Evolutionary conservation across 2,797 vertebrate genomes (phyloP).

Genomic region (Aulostomus chinensis): DNA sequence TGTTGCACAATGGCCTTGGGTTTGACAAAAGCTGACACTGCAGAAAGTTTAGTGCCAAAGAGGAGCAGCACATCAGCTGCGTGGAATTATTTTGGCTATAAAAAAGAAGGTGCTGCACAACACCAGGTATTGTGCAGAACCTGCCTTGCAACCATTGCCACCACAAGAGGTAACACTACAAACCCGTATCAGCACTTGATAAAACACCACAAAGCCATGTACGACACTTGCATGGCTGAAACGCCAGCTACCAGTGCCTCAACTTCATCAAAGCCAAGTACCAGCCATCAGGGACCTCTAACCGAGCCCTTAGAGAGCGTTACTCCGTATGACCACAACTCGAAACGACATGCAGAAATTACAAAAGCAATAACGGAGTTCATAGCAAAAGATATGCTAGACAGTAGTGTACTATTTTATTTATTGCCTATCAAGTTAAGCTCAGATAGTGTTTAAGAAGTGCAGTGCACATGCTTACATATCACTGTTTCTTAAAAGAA

Average conservation of each 20-base stretch:
- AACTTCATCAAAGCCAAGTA: too few relatives aligned
- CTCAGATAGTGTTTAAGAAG: too few relatives aligned
- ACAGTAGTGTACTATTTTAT: too few relatives aligned
- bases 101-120: slow-evolving; percentile 2
- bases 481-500: too few relatives aligned
- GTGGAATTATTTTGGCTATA: not conserved
- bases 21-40: too few relatives aligned
- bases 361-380: not conserved
- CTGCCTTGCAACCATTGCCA: not conserved
- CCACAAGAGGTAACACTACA: not conserved
- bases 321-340: not conserved
- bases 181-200: not conserved
- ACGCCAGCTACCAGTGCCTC: too few relatives aligned
- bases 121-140: not conserved
- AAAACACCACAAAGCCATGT: too few relatives aligned
- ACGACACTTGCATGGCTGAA: too few relatives aligned
- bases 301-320: not conserved
- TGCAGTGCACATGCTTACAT: too few relatives aligned
- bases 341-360: not conserved
- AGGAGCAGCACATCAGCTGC: not conserved
- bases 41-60: not conserved
- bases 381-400: not conserved
- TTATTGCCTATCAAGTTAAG: too few relatives aligned
- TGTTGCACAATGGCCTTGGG: too few relatives aligned
- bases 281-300: not conserved